These are phyloP conservation scores for Pristis pectinata DNA, from an alignment of 2,797 vertebrate species.

Conservation along the genomic window DNA sequence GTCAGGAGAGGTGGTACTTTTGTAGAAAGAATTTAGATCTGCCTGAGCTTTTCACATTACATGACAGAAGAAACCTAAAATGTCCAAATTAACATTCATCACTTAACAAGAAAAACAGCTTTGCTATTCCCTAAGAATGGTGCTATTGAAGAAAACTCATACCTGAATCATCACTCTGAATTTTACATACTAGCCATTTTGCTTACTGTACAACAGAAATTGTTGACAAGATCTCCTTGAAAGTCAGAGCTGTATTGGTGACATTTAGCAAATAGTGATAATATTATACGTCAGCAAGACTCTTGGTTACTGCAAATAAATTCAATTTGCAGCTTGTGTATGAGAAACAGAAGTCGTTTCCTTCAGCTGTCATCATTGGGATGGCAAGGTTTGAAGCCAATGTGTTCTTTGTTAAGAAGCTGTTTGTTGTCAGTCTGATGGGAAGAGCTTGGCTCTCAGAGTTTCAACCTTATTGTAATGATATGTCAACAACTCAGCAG, in stretches of 20 bases:
- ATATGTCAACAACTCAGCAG: slow-evolving; percentile 34
- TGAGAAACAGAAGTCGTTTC: slow-evolving; percentile 34
- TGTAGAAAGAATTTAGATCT: too few relatives aligned
- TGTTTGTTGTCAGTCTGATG: slow-evolving; percentile 33
- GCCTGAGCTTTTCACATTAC: too few relatives aligned
- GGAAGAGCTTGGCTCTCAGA: slow-evolving; percentile 30
- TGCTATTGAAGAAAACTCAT: not conserved
- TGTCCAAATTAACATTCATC: not conserved
- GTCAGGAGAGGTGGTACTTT: too few relatives aligned
- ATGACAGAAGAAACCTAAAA: too few relatives aligned
- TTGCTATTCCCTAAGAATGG: not conserved
- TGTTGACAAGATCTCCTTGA: not conserved
- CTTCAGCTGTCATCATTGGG: slow-evolving; percentile 36
- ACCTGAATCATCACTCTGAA: not conserved
- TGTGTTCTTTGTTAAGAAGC: slow-evolving; percentile 34
- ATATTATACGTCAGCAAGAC: slow-evolving; percentile 13
- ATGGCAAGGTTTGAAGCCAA: slow-evolving; percentile 27
- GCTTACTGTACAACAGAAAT: not conserved
- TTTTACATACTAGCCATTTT: not conserved
- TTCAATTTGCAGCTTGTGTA: slow-evolving; percentile 36
- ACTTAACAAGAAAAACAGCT: not conserved
- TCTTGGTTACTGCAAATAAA: slow-evolving; percentile 22
- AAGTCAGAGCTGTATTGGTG: not conserved
- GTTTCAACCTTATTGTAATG: slow-evolving; percentile 37
- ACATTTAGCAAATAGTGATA: not conserved